Conservation (phyloP, 2,888 invertebrate genomes). For the Drosophila seclusa region DNA sequence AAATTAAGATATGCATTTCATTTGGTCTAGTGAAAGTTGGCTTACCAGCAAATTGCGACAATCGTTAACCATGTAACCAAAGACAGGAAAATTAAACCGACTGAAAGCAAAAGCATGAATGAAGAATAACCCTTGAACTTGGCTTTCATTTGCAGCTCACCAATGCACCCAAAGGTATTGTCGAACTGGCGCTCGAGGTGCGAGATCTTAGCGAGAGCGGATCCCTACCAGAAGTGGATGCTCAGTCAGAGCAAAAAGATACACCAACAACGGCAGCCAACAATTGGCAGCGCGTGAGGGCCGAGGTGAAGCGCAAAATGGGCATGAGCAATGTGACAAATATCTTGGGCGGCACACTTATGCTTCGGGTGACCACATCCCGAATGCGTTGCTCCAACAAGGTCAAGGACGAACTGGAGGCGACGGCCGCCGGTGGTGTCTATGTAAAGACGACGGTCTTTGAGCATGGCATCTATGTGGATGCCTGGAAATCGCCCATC, state of each 20-base stretch:
- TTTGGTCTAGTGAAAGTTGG: constrained; percentile 53
- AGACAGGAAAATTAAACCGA: constrained; percentile 18
- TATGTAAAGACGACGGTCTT: constrained; percentile 92
- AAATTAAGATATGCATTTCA: constrained; percentile 44
- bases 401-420: constrained; percentile 84
- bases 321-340: constrained; percentile 70
- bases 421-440: constrained; percentile 86
- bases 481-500: constrained; percentile 90
- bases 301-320: constrained; percentile 83
- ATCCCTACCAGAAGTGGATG: not conserved
- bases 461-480: constrained; percentile 87
- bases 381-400: constrained; percentile 84
- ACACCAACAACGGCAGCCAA: constrained; percentile 11
- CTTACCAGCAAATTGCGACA: constrained; percentile 45
- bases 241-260: constrained; percentile 14
- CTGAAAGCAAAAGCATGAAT: constrained; percentile 26
- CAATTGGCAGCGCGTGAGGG: constrained; percentile 81
- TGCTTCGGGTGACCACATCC: constrained; percentile 81
- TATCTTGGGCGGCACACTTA: constrained; percentile 55
- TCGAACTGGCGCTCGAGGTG: constrained; percentile 83
- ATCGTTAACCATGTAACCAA: constrained; percentile 29
- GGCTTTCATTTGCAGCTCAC: constrained; percentile 62
- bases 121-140: constrained; percentile 32
- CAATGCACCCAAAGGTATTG: constrained; percentile 83
- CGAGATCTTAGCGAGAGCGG: constrained; percentile 74